Conservation (phyloP, 2,888 invertebrate genomes). For the Nomada ruficornis region DNA sequence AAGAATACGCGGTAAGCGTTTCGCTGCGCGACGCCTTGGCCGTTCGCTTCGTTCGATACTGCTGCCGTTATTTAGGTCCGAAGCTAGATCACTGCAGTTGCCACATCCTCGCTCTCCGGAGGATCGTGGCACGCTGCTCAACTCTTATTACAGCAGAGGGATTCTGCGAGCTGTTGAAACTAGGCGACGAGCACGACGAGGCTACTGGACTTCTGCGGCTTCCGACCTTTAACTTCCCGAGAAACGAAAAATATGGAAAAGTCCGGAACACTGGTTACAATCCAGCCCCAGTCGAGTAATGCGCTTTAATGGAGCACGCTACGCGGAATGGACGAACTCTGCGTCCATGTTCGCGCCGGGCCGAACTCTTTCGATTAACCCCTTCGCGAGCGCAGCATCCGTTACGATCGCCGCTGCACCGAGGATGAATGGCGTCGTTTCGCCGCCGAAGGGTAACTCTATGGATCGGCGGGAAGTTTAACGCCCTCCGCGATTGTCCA, state of each 20-base stretch:
- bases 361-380: slow-evolving; percentile 32
- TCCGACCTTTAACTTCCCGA: slow-evolving; percentile 17
- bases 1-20: slow-evolving; percentile 79
- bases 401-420: not conserved
- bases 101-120: slow-evolving; percentile 63
- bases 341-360: slow-evolving; percentile 18
- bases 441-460: not conserved
- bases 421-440: slow-evolving; percentile 10
- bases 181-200: slow-evolving; percentile 26
- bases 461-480: not conserved
- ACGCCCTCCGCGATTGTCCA: not conserved
- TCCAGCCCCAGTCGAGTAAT: slow-evolving; percentile 48
- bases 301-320: slow-evolving; percentile 48
- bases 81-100: slow-evolving; percentile 36
- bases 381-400: slow-evolving; percentile 33
- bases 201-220: not conserved
- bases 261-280: slow-evolving; percentile 24
- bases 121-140: slow-evolving; percentile 59
- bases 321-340: slow-evolving; percentile 23
- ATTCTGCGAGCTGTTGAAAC: slow-evolving; percentile 40
- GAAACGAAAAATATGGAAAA: too few relatives aligned
- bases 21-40: slow-evolving; percentile 53
- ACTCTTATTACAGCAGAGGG: slow-evolving; percentile 44
- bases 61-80: slow-evolving; percentile 55
- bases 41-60: slow-evolving; percentile 58